phyloP scores from a whole-genome alignment of 2,797 vertebrate species.

The Sebastes steindachneri region DNA sequence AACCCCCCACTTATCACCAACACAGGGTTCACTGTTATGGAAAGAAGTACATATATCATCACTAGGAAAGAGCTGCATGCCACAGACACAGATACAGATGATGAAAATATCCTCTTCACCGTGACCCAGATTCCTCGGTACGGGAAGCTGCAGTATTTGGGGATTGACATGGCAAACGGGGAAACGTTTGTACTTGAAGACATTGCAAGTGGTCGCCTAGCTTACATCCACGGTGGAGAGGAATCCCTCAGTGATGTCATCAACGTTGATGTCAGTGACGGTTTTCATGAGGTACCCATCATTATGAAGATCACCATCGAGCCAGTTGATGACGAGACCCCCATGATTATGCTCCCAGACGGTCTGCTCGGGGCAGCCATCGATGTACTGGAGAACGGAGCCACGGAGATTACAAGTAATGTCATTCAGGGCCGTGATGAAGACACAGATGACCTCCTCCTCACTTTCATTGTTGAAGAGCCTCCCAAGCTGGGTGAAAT shows the following conservation, averaged over 20 bases:
- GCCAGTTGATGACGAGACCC: constrained; percentile 84
- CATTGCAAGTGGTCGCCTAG: constrained; percentile 80
- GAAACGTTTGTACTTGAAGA: constrained; percentile 88
- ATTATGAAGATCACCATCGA: constrained; percentile 83
- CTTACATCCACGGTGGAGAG: constrained; percentile 84
- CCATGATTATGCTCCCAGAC: constrained; percentile 81
- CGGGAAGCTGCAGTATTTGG: constrained; percentile 84
- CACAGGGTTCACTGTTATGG: constrained; percentile 85
- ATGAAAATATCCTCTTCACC: constrained; percentile 85
- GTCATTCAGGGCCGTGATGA: constrained; percentile 87
- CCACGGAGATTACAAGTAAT: constrained; percentile 86
- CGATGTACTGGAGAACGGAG: constrained; percentile 88
- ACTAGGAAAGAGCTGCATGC: constrained; percentile 86
- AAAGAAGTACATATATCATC: constrained; percentile 83
- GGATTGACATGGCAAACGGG: constrained; percentile 80
- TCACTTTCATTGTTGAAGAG: constrained; percentile 90
- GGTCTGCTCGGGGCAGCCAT: constrained; percentile 82
- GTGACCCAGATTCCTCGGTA: constrained; percentile 82
- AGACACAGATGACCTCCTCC: constrained; percentile 85
- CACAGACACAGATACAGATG: constrained; percentile 87
- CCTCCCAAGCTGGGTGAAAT: constrained; percentile 86
- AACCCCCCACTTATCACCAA: constrained; percentile 89
- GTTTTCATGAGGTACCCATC: constrained; percentile 86
- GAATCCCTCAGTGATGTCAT: constrained; percentile 84
- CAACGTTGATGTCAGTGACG: constrained; percentile 87